These are phyloP conservation scores for Lethrus apterus DNA, from an alignment of 1,140 invertebrate genomes.

Conservation along the genomic window DNA sequence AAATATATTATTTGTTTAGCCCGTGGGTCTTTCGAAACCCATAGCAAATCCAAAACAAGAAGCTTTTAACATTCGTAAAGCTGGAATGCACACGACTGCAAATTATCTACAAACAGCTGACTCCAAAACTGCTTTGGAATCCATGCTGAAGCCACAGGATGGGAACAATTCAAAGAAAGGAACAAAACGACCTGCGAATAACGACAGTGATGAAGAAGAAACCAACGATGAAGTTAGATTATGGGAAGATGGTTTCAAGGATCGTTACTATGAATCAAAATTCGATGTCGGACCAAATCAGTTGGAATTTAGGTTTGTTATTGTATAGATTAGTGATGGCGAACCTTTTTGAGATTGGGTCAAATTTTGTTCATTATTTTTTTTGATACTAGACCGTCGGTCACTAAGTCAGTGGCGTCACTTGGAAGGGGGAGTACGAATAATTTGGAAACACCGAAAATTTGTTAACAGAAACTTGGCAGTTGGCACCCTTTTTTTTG, in stretches of 20 bases:
- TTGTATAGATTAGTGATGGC: not conserved
- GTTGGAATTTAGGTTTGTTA: constrained; percentile 66
- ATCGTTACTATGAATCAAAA: constrained; percentile 95
- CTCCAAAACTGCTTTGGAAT: constrained; percentile 38
- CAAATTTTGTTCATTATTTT: too few species aligned
- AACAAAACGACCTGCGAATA: constrained; percentile 45
- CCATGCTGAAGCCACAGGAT: constrained; percentile 40
- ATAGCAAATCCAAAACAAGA: constrained; percentile 61
- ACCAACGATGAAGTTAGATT: constrained; percentile 89
- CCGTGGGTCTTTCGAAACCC: constrained; percentile 44
- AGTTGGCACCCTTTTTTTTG: too few species aligned
- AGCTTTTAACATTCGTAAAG: constrained; percentile 59
- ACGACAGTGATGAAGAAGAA: constrained; percentile 67
- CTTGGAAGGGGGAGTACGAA: too few species aligned
- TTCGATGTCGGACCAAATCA: constrained; percentile 82
- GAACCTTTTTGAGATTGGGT: too few species aligned
- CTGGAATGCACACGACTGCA: constrained; percentile 45
- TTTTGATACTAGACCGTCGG: too few species aligned
- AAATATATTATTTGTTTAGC: constrained; percentile 36
- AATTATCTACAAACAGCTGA: constrained; percentile 29
- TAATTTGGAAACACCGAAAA: too few species aligned
- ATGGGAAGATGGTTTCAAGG: constrained; percentile 98
- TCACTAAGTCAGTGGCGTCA: too few species aligned
- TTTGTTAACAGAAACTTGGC: not conserved
- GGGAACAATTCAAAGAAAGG: constrained; percentile 23